Evolutionary conservation across 1,140 invertebrate genomes (phyloP).

Genomic region (Stenopsyche tienmushanensis): DNA sequence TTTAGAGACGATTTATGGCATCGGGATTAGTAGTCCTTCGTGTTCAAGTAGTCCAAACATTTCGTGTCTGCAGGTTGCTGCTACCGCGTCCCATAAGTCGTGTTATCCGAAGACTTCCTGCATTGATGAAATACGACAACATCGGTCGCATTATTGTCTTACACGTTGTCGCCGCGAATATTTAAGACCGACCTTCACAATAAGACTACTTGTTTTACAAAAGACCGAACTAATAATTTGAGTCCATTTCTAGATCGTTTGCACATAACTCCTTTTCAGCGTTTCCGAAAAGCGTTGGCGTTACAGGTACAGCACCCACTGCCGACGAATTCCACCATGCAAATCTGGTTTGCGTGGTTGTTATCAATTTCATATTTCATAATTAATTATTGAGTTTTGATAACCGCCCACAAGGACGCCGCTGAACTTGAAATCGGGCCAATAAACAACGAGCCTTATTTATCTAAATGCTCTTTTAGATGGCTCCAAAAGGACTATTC

Average conservation of each 20-base stretch:
- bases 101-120: no score
- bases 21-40: no score
- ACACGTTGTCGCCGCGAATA: no score
- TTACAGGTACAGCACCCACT: background rate
- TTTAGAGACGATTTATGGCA: no score
- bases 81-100: no score
- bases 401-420: slow-evolving; percentile 16
- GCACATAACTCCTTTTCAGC: background rate
- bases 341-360: slow-evolving; percentile 14
- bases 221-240: no score
- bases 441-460: background rate
- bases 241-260: background rate
- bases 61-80: no score
- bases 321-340: background rate
- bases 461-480: background rate
- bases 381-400: slow-evolving; percentile 22
- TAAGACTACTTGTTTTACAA: no score
- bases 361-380: slow-evolving; percentile 28
- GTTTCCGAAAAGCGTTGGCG: background rate
- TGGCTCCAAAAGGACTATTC: background rate
- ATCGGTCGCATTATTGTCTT: no score
- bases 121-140: no score
- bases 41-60: no score
- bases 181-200: no score
- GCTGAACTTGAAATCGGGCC: slow-evolving; percentile 19